Base-by-base conservation (phyloP, 53 echinoderm and acorn worm genomes). In the Holothuria scabra region DNA sequence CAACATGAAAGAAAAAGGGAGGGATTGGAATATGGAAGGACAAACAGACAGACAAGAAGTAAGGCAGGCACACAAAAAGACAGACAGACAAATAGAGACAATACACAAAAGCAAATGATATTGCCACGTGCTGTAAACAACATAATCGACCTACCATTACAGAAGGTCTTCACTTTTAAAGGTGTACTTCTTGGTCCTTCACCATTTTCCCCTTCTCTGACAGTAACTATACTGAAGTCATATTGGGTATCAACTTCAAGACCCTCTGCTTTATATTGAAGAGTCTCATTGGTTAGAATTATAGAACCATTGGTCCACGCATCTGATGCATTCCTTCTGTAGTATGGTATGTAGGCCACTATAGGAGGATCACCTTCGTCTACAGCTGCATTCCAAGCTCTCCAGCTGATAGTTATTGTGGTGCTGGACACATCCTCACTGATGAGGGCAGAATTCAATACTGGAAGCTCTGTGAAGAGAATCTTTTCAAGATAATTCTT, bases 281-380 rank as follows among this genome's bases (percentile, higher is more conserved):
- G n/a, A 16, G 70, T 32, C n/a, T 41, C 30, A 35, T 28, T 70
- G 19, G 70, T 19, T 38, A 22, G 23, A 28, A 70, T n/a, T 12
- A 14, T 20, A 26, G 68, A 20, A 28, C 68, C 68, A 33, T 8
- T 33, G 16, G 13, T 67, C 28, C 28, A 67, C 21, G 0, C 34
- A 21, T 67, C 28, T 0, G 29, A 67, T 13, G 68, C 28, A 67
- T 67, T 20, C 30, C 11, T 67, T 32, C 19, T 67, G 34, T 67
- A 67, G 34, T 67, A 67, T 30, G 68, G 68, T 13, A 67, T 67
- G 32, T 67, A 67, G 19, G 68, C 29, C 29, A 67, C 0, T 21
- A 67, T 13, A 33, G 68, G 68, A 31, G 68, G 68, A 32, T 67
- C 68, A 28, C 68, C 68, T 31, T 28, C 68, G 18, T 67, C 68